Percentiles rank a stretch among this genome's conserved stretches.
These are phyloP conservation scores for Drosophila subquinaria DNA, from an alignment of 2,888 invertebrate genomes.

Conservation along the genomic window DNA sequence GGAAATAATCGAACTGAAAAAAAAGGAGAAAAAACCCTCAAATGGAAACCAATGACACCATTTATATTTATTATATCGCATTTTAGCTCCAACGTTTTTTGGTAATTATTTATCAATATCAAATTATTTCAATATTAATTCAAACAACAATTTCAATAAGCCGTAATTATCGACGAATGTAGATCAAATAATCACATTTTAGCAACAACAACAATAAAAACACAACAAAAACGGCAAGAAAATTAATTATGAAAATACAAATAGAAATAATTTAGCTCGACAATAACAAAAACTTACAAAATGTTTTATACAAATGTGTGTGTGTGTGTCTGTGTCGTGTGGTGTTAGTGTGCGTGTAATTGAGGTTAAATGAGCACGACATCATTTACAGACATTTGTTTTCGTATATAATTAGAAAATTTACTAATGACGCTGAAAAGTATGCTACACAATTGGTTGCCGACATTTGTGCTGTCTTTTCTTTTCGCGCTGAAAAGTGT, in stretches of 20 bases:
- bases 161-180: constrained; percentile 76
- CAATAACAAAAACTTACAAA: constrained; percentile 42
- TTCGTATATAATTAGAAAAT: constrained; percentile 35
- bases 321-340: constrained; percentile 1
- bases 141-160: constrained; percentile 78
- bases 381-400: constrained; percentile 38
- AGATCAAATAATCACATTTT: constrained; percentile 77
- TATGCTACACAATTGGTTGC: constrained; percentile 17
- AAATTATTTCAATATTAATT: constrained; percentile 78
- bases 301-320: background rate
- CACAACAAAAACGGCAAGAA: constrained; percentile 28
- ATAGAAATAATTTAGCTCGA: constrained; percentile 66
- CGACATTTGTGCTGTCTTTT: too few species aligned
- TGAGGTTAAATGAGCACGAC: constrained; percentile 53
- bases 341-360: constrained; percentile 37
- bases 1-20: constrained; percentile 1
- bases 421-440: constrained; percentile 31
- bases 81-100: constrained; percentile 42
- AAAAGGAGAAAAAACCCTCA: background rate
- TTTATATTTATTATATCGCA: constrained; percentile 52
- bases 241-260: constrained; percentile 75
- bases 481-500: constrained; percentile 29
- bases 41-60: constrained; percentile 42
- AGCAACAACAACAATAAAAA: constrained; percentile 30
- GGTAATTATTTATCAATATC: constrained; percentile 71